Evolutionary conservation across 2,113 vertebrate genomes (phyloP), one percentile per base, ranked within the genome.

Genomic region (Indicator maculatus): DNA sequence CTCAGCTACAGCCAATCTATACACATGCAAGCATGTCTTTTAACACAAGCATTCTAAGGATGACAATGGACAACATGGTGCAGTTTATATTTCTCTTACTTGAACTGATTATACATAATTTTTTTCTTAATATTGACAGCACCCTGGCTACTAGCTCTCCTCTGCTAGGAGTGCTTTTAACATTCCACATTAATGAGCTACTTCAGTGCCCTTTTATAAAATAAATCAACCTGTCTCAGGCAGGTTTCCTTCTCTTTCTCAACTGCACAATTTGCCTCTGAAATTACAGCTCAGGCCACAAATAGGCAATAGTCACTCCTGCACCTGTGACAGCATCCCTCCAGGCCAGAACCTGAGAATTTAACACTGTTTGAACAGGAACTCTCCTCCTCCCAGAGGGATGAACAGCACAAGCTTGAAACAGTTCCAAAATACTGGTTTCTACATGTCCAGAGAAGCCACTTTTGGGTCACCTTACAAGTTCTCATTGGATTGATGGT

Each of bases 291-390:
- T 76, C 66, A 85, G 81, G 71, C 77, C 0, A 0, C 73, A 83
- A 83, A 88, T 4, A 89, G 82, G 72, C 82, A 90, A 93, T 6
- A 93, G 76, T 55, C 61, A 84, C 41, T 77, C 52, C 82, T 81
- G 93, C 91, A 96, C 85, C 93, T 95, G 91, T 88, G 75, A 88
- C 61, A 91, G 79, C 75, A 91, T 67, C 72, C 89, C 88, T 93
- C 75, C 76, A 88, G 93, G 61, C 65, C 69, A 90, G 47, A 95
- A 88, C 14, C 74, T 16, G 79, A 91, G 89, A 88, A 91, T 83
- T 78, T 88, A 87, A 93, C 56, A 50, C 9, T 83, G 76, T 64
- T 44, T 85, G 65, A 83, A 93, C 70, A 86, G 82, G 64, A 96
- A 89, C 58, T 83, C 67, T 71, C 58, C 73, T 83, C 44, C 45